Evolutionary conservation across 2,888 invertebrate genomes (phyloP), one percentile per base, ranked within the genome.

Genomic region (Agriopis leucophaearia): DNA sequence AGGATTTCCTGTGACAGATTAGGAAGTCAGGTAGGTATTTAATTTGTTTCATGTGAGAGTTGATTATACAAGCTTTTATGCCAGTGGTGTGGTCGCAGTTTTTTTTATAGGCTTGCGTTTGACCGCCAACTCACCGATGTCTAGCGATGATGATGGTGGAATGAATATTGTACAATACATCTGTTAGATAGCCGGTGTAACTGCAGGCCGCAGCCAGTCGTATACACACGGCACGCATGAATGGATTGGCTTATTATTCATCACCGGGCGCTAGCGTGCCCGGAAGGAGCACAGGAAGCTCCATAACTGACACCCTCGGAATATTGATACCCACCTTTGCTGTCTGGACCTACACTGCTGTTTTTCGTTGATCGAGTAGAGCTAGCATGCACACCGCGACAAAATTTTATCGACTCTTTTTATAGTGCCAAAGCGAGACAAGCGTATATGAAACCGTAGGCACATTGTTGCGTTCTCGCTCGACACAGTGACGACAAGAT

Each of bases 221-320:
- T 45, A 63, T n/a, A 15, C 9, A 66, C 64, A 40, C 48, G 57
- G n/a, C 45, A 47, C 35, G 66, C 61, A 51, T 57, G 66, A 66
- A 15, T 52, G 61, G 57, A 13, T 57, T 18, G 8, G 51, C 12
- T 65, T 56, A 60, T 51, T 61, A 60, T 66, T 45, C 61, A 66
- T 60, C 12, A 15, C 61, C 10, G 27, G 35, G 15, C 35, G 45
- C 45, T 36, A 27, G n/a, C 8, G 38, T 13, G 59, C n/a, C 51
- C 66, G 66, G 66, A 66, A 66, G 61, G 51, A 66, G 38, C 66
- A 18, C 61, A 50, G 66, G 66, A 66, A 66, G 66, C 60, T 42
- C 48, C 48, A 65, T 55, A 60, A 35, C 60, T 38, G 61, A 45
- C 56, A 61, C 61, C 66, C 66, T 51, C 38, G 13, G 66, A 61